Conservation (phyloP, 30 jellyfish, hydroid and myxozoan species). For the Calvadosia cruxmelitensis region DNA sequence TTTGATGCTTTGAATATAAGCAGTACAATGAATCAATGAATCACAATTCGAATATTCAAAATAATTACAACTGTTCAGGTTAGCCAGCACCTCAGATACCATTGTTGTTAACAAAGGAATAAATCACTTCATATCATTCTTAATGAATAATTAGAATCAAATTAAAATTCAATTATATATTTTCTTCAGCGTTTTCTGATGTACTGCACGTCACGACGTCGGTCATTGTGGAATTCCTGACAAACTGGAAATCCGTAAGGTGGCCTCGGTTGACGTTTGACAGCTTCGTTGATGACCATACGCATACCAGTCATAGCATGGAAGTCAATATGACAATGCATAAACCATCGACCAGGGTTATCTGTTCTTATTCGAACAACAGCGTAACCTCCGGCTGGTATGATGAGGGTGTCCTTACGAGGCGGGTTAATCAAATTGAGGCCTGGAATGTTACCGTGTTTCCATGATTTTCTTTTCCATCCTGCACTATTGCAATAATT, state of each 20-base stretch:
- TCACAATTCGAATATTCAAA: too few species aligned
- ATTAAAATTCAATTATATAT: too few species aligned
- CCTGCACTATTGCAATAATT: slow-evolving; percentile 11
- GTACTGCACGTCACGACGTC: not conserved
- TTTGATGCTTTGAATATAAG: too few species aligned
- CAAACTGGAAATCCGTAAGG: slow-evolving; percentile 41
- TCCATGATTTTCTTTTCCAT: slow-evolving; percentile 16
- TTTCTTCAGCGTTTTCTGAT: slow-evolving; percentile 17
- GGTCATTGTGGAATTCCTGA: slow-evolving; percentile 13
- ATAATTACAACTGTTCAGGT: too few species aligned
- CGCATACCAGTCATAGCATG: slow-evolving; percentile 52
- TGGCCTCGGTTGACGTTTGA: slow-evolving; percentile 6
- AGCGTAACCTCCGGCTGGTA: slow-evolving; percentile 35
- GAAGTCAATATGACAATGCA: slow-evolving; percentile 36
- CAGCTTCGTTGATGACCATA: slow-evolving; percentile 29
- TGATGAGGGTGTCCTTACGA: slow-evolving; percentile 25
- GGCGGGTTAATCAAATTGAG: slow-evolving; percentile 16
- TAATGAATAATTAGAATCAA: too few species aligned
- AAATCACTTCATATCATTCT: too few species aligned
- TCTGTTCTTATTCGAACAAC: slow-evolving; percentile 22
- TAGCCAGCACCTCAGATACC: too few species aligned
- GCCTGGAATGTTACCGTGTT: slow-evolving; percentile 22
- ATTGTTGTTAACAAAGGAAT: too few species aligned
- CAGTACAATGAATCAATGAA: too few species aligned
- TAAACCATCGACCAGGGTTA: slow-evolving; percentile 41